Evolutionary conservation across 2,113 vertebrate genomes (phyloP).

Genomic region (Pelecanoides urinatrix): DNA sequence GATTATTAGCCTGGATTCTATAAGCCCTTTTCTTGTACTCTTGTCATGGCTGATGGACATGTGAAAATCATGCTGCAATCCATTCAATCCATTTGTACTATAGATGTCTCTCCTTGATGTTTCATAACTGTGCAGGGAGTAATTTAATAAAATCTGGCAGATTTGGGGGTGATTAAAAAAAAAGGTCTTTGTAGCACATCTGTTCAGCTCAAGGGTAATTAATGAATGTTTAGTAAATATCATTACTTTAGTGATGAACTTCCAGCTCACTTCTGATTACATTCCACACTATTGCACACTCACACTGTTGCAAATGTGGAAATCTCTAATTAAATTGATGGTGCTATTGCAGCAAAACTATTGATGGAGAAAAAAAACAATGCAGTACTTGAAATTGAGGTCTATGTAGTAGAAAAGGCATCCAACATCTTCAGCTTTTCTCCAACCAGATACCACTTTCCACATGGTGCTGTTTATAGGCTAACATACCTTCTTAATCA

Average conservation of each 20-base stretch:
- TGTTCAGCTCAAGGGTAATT: not conserved
- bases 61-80: not conserved
- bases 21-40: not conserved
- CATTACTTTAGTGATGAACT: not conserved
- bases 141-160: not conserved
- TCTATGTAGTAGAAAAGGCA: not conserved
- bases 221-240: not conserved
- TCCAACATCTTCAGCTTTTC: not conserved
- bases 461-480: rapidly evolving
- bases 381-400: not conserved
- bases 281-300: not conserved
- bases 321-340: not conserved
- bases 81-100: not conserved
- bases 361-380: not conserved
- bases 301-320: not conserved
- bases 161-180: not conserved
- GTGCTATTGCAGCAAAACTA: not conserved
- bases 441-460: not conserved
- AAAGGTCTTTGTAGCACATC: not conserved
- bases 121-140: not conserved
- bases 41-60: not conserved
- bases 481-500: not conserved
- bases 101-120: not conserved
- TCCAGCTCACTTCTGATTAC: not conserved
- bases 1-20: not conserved